Percentiles rank a stretch among this genome's conserved stretches.
Conservation (phyloP, 2,113 vertebrate species). For the Leptobrachium ailaonicum region DNA sequence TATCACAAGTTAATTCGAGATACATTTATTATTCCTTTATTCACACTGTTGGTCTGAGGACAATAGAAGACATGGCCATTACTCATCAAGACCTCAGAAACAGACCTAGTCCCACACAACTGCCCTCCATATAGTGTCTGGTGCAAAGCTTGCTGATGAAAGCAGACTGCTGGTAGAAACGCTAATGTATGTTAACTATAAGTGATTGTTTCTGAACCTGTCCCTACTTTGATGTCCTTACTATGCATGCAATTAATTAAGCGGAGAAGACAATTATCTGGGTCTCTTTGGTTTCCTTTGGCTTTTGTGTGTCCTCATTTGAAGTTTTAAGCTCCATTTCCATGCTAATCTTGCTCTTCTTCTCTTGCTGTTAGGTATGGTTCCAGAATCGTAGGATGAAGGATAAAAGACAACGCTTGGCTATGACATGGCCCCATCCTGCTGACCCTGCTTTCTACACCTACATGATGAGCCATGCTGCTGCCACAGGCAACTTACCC, state of each 20-base stretch:
- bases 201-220: background rate
- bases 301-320: too few species aligned
- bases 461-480: constrained; percentile 99
- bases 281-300: too few species aligned
- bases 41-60: background rate
- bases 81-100: background rate
- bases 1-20: too few species aligned
- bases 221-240: background rate
- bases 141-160: background rate
- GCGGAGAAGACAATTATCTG: too few species aligned
- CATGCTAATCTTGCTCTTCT: constrained; percentile 27
- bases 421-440: constrained; percentile 97
- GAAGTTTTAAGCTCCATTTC: background rate
- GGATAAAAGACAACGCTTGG: constrained; percentile 93
- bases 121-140: background rate
- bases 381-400: constrained; percentile 99
- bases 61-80: background rate
- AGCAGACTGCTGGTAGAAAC: background rate
- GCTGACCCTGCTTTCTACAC: constrained; percentile 97
- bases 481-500: constrained; percentile 90
- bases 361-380: constrained; percentile 81
- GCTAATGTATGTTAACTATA: background rate
- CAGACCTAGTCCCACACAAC: background rate
- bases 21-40: too few species aligned
- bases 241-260: background rate